A percentile compares a stretch with the other conserved stretches of the same genome.
Evolutionary conservation across 2,113 vertebrate species (phyloP).

Genomic region (Chinchilla lanigera): DNA sequence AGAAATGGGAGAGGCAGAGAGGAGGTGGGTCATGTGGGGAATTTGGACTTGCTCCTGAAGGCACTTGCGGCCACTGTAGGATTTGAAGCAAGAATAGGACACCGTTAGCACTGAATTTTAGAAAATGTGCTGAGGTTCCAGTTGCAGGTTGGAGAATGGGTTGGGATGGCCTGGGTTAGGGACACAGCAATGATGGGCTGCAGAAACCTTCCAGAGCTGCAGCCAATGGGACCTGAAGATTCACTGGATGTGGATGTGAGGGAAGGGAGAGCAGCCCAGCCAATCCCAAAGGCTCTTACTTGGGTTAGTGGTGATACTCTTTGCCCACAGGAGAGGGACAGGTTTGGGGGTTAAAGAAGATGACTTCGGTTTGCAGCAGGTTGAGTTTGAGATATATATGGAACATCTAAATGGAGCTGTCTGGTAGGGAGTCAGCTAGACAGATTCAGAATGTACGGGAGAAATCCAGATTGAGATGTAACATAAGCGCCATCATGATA

Average conservation of each 20-base stretch:
- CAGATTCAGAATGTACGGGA: background rate
- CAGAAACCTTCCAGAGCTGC: background rate
- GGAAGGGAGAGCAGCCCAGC: background rate
- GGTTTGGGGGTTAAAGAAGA: background rate
- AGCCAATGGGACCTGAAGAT: too few species aligned
- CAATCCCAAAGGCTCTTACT: background rate
- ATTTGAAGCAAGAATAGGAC: background rate
- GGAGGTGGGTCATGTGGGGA: background rate
- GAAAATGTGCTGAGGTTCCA: background rate
- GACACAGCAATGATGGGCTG: background rate
- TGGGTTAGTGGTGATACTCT: background rate
- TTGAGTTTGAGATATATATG: background rate
- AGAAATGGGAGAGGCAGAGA: background rate
- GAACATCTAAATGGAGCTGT: background rate
- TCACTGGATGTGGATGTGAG: too few species aligned
- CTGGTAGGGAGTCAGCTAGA: too few species aligned
- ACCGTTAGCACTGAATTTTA: rapidly evolving
- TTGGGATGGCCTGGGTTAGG: background rate
- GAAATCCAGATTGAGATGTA: background rate
- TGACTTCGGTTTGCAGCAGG: background rate
- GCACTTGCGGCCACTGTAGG: background rate
- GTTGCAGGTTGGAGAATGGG: background rate
- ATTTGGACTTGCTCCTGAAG: background rate
- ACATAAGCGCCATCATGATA: background rate
- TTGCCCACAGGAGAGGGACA: background rate